These are phyloP conservation scores for Mythimna loreyi DNA, from an alignment of 2,888 invertebrate genomes.

Conservation along the genomic window DNA sequence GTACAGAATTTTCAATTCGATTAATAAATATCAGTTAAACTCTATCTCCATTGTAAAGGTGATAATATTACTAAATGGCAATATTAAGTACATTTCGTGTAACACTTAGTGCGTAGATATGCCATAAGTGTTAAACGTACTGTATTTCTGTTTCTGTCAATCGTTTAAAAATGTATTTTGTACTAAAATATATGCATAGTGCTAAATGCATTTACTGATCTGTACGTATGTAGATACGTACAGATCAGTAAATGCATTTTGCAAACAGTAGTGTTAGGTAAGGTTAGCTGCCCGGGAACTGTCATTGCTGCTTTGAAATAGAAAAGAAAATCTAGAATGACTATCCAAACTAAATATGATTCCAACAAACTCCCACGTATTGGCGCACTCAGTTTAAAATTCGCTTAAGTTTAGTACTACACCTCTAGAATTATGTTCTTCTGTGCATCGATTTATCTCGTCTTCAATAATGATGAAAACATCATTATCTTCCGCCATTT, in stretches of 20 bases:
- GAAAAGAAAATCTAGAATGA: not conserved
- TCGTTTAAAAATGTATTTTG: no score
- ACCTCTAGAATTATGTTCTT: not conserved
- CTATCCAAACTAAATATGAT: not conserved
- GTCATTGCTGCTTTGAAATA: constrained; percentile 10
- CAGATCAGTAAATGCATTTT: no score
- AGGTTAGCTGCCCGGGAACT: not conserved
- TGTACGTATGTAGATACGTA: not conserved
- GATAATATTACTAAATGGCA: no score
- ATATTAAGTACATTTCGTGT: no score
- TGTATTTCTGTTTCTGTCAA: no score
- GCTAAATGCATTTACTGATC: not conserved
- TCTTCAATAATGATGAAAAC: constrained; percentile 23
- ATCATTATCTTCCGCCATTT: constrained; percentile 16
- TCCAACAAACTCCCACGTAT: constrained; percentile 18
- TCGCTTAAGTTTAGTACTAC: constrained; percentile 21
- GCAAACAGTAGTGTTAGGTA: no score
- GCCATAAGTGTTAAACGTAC: no score
- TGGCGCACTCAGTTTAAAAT: constrained; percentile 32
- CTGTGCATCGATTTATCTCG: not conserved
- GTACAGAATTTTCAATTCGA: not conserved
- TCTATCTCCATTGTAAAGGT: not conserved
- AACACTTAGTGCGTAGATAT: no score
- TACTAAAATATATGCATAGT: not conserved
- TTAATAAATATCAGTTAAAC: not conserved